phyloP scores from a whole-genome alignment of 2,113 vertebrate species.

The Clupea harengus region DNA sequence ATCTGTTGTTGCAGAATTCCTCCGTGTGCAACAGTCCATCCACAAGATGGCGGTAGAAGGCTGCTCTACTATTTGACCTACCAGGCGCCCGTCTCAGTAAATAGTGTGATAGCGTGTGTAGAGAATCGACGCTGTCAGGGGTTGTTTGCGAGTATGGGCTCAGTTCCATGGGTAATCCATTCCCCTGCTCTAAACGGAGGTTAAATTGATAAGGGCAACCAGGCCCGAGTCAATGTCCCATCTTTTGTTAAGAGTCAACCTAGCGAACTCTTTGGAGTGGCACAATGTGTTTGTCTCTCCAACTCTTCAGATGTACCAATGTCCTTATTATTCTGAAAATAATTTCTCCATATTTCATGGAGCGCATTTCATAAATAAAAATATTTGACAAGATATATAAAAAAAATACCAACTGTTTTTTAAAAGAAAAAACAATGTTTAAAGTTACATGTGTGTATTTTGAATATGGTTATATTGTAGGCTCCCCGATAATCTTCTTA shows the following conservation, averaged over 20 bases:
- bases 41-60: slow-evolving; percentile 71
- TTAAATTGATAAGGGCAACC: slow-evolving; percentile 64
- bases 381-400: no score
- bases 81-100: neutral
- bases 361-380: no score
- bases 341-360: no score
- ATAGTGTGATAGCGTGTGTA: slow-evolving; percentile 9
- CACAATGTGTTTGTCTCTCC: neutral
- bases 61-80: slow-evolving; percentile 27
- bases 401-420: no score
- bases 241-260: slow-evolving; percentile 54
- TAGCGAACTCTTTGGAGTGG: neutral
- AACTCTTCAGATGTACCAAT: no score
- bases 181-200: slow-evolving; percentile 60
- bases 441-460: no score
- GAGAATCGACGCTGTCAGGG: slow-evolving; percentile 42
- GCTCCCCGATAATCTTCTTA: no score
- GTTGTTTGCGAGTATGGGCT: slow-evolving; percentile 43
- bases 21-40: slow-evolving; percentile 21
- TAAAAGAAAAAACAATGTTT: no score
- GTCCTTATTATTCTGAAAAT: no score
- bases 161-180: slow-evolving; percentile 53
- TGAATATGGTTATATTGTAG: no score
- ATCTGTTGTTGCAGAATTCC: neutral
- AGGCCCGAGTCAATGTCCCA: slow-evolving; percentile 55